A percentile compares a stretch with the other conserved stretches of the same genome.
These are phyloP conservation scores for Lasioglossum lativentre DNA, from an alignment of 2,888 invertebrate genomes.

Conservation along the genomic window DNA sequence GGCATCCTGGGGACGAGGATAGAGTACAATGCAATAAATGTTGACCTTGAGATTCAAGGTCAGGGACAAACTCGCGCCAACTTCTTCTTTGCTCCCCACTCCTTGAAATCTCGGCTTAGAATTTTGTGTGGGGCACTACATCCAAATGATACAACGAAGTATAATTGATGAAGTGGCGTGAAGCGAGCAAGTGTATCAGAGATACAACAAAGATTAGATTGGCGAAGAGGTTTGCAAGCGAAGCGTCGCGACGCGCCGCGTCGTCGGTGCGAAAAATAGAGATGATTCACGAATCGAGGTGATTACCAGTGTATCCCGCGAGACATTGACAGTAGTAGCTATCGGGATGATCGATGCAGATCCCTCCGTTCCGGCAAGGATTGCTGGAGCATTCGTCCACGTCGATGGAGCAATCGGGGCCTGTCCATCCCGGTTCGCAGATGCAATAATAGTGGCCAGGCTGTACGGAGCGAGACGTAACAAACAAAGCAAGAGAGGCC, in stretches of 20 bases:
- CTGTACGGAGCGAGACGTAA: slow-evolving; percentile 75
- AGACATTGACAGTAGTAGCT: slow-evolving; percentile 87
- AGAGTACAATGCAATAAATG: too few species aligned
- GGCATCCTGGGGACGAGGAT: too few species aligned
- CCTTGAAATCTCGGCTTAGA: too few species aligned
- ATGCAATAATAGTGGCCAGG: slow-evolving; percentile 88
- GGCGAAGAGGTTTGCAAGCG: background rate
- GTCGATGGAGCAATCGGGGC: slow-evolving; percentile 86
- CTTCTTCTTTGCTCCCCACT: too few species aligned
- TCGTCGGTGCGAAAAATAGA: background rate
- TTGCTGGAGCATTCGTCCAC: slow-evolving; percentile 86
- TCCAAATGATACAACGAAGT: background rate
- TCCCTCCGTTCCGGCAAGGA: slow-evolving; percentile 89
- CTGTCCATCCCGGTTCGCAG: slow-evolving; percentile 90
- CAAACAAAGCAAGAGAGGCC: slow-evolving; percentile 54
- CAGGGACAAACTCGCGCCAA: too few species aligned
- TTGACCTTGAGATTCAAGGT: too few species aligned
- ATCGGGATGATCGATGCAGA: slow-evolving; percentile 86
- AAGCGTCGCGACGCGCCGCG: slow-evolving; percentile 10
- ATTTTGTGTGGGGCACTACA: too few species aligned
- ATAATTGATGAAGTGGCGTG: background rate
- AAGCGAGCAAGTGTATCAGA: background rate
- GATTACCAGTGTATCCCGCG: slow-evolving; percentile 86
- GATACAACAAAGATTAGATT: background rate
- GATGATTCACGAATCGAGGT: background rate